These are phyloP conservation scores for Hippocampus zosterae DNA, from an alignment of 2,113 vertebrate species.

Conservation along the genomic window DNA sequence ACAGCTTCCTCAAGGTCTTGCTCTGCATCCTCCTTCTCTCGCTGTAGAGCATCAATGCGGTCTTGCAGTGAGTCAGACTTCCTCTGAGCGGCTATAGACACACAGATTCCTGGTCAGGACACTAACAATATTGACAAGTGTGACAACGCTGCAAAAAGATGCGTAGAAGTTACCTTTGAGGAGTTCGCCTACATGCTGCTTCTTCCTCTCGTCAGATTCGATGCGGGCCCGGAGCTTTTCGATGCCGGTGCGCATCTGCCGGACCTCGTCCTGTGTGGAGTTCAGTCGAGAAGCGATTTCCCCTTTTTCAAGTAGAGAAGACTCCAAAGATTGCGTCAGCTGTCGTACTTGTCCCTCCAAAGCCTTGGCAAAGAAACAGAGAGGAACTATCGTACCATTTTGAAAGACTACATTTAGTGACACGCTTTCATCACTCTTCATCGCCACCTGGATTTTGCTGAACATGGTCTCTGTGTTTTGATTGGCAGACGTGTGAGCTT, in stretches of 20 bases:
- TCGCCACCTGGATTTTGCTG: conserved; percentile 67
- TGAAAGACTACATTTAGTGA: background rate
- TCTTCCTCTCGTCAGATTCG: conserved; percentile 84
- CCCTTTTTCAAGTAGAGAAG: conserved; percentile 77
- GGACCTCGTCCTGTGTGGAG: conserved; percentile 80
- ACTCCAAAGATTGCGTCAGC: conserved; percentile 75
- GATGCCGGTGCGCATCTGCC: conserved; percentile 78
- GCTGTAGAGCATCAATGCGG: conserved; percentile 63
- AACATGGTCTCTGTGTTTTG: conserved; percentile 70
- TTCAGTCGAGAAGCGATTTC: conserved; percentile 78
- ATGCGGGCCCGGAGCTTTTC: conserved; percentile 87
- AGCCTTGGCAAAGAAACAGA: conserved; percentile 21
- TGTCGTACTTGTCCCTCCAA: conserved; percentile 70
- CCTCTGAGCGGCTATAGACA: conserved; percentile 62
- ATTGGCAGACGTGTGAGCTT: conserved; percentile 65
- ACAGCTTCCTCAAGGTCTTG: conserved; percentile 72
- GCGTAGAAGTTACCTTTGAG: conserved; percentile 61
- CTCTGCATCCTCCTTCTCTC: conserved; percentile 66
- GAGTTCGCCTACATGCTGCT: conserved; percentile 67
- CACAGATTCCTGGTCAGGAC: conserved; percentile 7
- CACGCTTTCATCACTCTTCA: background rate
- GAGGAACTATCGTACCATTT: background rate
- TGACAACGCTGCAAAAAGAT: background rate
- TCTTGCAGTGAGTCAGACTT: conserved; percentile 74
- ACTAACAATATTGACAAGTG: background rate